These are phyloP conservation scores for Xylocampa areola DNA, from an alignment of 2,888 invertebrate species.

Conservation along the genomic window DNA sequence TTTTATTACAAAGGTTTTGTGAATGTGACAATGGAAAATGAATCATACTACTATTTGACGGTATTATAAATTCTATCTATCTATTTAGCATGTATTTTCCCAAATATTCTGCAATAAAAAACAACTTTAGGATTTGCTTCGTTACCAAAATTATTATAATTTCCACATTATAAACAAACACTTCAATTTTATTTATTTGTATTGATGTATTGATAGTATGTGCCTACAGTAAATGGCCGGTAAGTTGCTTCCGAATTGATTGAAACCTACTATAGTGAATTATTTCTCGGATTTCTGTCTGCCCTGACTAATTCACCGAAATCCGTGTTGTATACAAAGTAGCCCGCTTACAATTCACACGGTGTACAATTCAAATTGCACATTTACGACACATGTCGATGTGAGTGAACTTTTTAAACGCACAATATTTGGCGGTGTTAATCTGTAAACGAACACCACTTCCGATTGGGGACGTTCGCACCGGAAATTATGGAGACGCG, in stretches of 20 bases:
- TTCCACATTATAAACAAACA: too few relatives aligned
- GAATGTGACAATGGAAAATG: too few relatives aligned
- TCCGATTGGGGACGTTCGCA: conserved; percentile 62
- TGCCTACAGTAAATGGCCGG: too few relatives aligned
- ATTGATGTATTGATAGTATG: too few relatives aligned
- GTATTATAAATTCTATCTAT: too few relatives aligned
- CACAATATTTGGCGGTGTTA: conserved; percentile 63
- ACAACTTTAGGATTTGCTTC: too few relatives aligned
- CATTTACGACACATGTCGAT: conserved; percentile 41
- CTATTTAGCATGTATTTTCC: too few relatives aligned
- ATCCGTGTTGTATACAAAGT: conserved; percentile 32
- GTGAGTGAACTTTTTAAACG: conserved; percentile 65
- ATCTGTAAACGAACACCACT: conserved; percentile 65
- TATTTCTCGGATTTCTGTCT: conserved; percentile 29
- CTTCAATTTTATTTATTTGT: too few relatives aligned
- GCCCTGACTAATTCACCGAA: conserved; percentile 14
- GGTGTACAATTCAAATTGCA: conserved; percentile 48
- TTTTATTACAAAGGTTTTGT: too few relatives aligned
- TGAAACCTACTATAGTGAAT: neutral
- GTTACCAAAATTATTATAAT: too few relatives aligned
- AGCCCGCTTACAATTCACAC: conserved; percentile 31
- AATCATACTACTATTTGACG: too few relatives aligned
- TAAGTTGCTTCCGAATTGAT: neutral
- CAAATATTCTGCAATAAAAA: too few relatives aligned
- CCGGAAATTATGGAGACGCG: conserved; percentile 63